phyloP scores from a whole-genome alignment of 2,888 invertebrate genomes.

The Hedychridium roseum region DNA sequence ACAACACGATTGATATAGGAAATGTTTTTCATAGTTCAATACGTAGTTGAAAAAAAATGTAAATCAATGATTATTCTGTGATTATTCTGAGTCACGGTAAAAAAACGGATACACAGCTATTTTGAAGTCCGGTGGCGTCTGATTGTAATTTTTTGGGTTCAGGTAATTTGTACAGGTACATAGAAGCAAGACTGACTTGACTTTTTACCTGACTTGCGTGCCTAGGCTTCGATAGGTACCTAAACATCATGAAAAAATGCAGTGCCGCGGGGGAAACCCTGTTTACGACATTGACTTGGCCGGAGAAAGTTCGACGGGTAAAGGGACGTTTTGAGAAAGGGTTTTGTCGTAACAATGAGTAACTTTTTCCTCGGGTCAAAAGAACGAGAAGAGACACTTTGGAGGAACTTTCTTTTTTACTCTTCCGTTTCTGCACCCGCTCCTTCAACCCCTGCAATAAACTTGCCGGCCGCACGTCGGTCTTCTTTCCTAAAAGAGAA shows the following conservation, averaged over 20 bases:
- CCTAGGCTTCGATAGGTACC: slow-evolving; percentile 35
- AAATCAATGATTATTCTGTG: no score
- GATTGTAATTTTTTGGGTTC: no score
- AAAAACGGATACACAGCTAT: no score
- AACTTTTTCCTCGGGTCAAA: slow-evolving; percentile 40
- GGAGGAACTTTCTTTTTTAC: slow-evolving; percentile 49
- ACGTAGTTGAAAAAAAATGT: no score
- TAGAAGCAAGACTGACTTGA: no score
- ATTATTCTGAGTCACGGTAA: no score
- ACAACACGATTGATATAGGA: no score
- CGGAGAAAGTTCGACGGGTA: slow-evolving; percentile 47
- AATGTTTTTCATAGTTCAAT: no score
- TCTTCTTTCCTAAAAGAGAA: slow-evolving; percentile 48
- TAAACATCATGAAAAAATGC: slow-evolving; percentile 59
- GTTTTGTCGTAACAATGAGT: slow-evolving; percentile 39
- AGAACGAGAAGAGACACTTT: slow-evolving; percentile 21
- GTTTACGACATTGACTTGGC: slow-evolving; percentile 50
- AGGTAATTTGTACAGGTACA: no score
- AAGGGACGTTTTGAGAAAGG: slow-evolving; percentile 45
- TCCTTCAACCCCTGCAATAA: slow-evolving; percentile 59
- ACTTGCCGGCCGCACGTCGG: slow-evolving; percentile 45
- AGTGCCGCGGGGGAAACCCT: slow-evolving; percentile 36
- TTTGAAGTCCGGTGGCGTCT: no score
- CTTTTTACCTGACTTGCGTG: slow-evolving; percentile 27
- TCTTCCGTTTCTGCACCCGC: slow-evolving; percentile 21